Evolutionary conservation across 2,113 vertebrate genomes (phyloP), one percentile per base, ranked within the genome.

Genomic region (Barbus barbus): DNA sequence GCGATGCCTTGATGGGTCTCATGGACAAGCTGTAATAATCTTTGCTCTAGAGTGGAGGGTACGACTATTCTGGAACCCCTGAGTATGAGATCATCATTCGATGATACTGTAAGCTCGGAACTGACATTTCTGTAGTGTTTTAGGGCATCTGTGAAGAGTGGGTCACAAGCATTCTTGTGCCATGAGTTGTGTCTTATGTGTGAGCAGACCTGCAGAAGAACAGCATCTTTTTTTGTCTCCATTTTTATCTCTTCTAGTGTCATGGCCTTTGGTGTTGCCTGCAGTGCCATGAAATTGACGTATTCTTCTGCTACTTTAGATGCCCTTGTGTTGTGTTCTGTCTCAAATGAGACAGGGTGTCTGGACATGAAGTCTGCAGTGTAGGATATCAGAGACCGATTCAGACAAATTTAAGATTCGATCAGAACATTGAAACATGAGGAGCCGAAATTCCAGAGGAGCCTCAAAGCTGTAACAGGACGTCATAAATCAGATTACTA

Each of bases 1-100:
- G 79, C 46, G 22, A 89, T 81, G 3, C 69, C 87, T 76, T 87
- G 89, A 41, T 88, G 81, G 74, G 82, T 67, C 61, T 90, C 81
- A 28, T 89, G 83, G 26, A 75, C 78, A 3, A 88, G 60, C 48
- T 86, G 33, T 61, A 89, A 2, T 0, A 83, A 81, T 77, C 80
- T 41, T 2, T 83, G 65, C 3, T 88, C 5, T 5, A 87, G 81
- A 2, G 63, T 5, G 14, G 72, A 3, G 3, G 87, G 69, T 9
- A 87, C 74, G 20, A 86, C 58, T 22, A 88, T 84, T 81, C 82
- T 86, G 1, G 73, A 72, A 18, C 80, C 72, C 11, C 24, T 5
- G 5, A 88, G 61, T 14, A 89, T 7, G 18, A 87, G 80, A 60
- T 87, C 65, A 56, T 85, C 44, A 16, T 36, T 18, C 9, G 2